A percentile compares a stretch with the other conserved stretches of the same genome.
Evolutionary conservation across 1,140 invertebrate genomes (phyloP).

Genomic region (Tenebrio molitor): DNA sequence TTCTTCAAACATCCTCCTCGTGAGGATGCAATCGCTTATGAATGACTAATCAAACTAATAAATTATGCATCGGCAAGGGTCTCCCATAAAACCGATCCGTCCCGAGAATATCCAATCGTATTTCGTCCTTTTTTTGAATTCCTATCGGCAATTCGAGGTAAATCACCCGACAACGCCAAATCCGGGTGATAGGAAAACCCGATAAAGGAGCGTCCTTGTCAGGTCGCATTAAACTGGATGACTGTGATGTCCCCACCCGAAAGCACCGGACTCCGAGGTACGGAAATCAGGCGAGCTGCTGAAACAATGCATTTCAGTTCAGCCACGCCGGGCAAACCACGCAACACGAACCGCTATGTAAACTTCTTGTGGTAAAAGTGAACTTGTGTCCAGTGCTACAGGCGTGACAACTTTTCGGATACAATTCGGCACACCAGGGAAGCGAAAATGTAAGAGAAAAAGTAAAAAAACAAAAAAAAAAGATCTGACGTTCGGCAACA

Average conservation of each 20-base stretch:
- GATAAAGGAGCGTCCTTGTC: constrained; percentile 30
- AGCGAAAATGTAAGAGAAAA: constrained; percentile 25
- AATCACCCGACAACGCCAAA: constrained; percentile 9
- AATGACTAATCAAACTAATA: neutral
- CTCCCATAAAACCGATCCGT: neutral
- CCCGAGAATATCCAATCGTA: neutral
- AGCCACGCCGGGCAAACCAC: constrained; percentile 26
- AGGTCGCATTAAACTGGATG: constrained; percentile 21
- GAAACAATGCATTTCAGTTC: constrained; percentile 46
- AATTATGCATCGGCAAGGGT: neutral
- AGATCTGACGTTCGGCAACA: too few relatives aligned
- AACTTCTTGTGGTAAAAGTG: constrained; percentile 14
- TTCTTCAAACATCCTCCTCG: neutral
- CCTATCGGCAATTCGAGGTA: too few relatives aligned
- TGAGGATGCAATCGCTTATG: neutral
- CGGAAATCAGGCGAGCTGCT: constrained; percentile 23
- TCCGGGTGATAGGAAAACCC: constrained; percentile 30
- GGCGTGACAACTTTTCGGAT: constrained; percentile 4
- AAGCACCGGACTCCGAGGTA: constrained; percentile 35
- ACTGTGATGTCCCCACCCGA: constrained; percentile 28
- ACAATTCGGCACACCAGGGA: constrained; percentile 4
- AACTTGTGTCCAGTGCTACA: constrained; percentile 17
- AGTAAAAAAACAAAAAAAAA: neutral
- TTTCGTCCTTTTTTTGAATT: too few relatives aligned
- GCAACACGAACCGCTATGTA: constrained; percentile 25